Evolutionary conservation across 2,113 vertebrate species (phyloP).

Genomic region (Hypomesus transpacificus): DNA sequence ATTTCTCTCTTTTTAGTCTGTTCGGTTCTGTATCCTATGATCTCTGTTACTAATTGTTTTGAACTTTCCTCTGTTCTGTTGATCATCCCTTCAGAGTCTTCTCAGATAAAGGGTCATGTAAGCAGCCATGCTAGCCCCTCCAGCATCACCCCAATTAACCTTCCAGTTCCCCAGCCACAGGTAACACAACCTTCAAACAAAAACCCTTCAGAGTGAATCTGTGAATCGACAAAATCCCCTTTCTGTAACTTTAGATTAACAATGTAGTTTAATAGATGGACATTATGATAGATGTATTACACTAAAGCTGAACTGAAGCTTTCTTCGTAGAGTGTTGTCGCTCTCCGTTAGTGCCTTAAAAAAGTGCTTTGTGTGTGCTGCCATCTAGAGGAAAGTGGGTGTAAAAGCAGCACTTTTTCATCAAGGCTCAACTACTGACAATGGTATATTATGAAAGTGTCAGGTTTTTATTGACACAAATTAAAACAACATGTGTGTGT

Average conservation of each 20-base stretch:
- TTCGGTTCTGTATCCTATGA: neutral
- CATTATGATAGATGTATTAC: too few species aligned
- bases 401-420: neutral
- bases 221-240: too few species aligned
- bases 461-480: neutral
- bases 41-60: neutral
- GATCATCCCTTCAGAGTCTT: constrained; percentile 41
- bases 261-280: too few species aligned
- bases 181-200: neutral
- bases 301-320: too few species aligned
- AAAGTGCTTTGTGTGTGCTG: neutral
- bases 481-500: too few species aligned
- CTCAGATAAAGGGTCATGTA: constrained; percentile 18
- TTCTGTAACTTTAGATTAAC: too few species aligned
- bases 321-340: too few species aligned
- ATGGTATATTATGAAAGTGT: neutral
- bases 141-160: neutral
- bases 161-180: neutral
- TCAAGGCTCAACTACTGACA: neutral
- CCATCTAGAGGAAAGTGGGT: neutral
- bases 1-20: neutral
- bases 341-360: too few species aligned
- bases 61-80: neutral
- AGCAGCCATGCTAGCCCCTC: constrained; percentile 3
- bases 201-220: too few species aligned